These are phyloP conservation scores for Rhinella marina DNA, from an alignment of 2,797 vertebrate species.

Conservation along the genomic window DNA sequence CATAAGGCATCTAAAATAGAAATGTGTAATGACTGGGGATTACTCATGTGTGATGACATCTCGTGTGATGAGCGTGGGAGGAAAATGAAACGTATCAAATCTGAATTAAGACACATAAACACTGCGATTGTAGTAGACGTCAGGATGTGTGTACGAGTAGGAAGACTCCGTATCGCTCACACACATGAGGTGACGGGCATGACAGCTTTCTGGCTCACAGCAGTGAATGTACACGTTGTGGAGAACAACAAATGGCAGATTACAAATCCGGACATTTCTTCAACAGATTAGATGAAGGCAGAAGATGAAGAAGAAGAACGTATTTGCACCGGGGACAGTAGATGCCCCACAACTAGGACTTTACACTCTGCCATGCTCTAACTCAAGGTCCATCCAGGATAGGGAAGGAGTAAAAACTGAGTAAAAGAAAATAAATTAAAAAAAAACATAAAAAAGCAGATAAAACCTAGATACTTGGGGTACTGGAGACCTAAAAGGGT, in stretches of 20 bases:
- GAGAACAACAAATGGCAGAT: neutral
- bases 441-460: too few species aligned
- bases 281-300: neutral
- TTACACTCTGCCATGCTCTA: neutral
- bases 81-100: conserved; percentile 20
- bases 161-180: neutral
- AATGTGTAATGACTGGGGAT: neutral
- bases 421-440: too few species aligned
- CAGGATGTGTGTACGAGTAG: conserved; percentile 8
- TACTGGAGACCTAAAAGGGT: too few species aligned
- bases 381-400: neutral
- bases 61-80: conserved; percentile 18
- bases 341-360: neutral
- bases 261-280: neutral
- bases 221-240: neutral
- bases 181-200: too few species aligned
- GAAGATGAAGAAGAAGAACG: neutral
- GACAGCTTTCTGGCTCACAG: neutral
- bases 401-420: too few species aligned
- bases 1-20: neutral
- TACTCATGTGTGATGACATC: conserved; percentile 36
- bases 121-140: neutral
- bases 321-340: too few species aligned
- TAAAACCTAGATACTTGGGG: too few species aligned
- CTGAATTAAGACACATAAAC: conserved; percentile 26